Base-by-base conservation (phyloP, 2,888 invertebrate species). In the Macrophya alboannulata region DNA sequence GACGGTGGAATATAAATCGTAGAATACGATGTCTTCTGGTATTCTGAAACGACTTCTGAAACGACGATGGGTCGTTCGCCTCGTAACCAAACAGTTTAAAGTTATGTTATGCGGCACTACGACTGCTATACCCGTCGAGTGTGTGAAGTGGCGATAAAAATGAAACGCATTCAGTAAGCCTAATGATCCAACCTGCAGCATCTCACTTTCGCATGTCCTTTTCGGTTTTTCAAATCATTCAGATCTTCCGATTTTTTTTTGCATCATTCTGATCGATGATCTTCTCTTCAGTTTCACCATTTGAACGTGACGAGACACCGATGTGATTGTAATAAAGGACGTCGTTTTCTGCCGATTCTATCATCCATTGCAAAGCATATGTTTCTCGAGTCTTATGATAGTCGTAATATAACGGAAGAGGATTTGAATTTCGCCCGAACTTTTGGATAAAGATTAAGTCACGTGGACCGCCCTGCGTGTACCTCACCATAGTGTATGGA, bases 31-130 rank as follows among this genome's bases (percentile, higher is more conserved):
- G 51, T 51, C 51, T 77, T 17, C 4, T 31, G 12, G 17, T 77
- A 37, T 51, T 77, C 17, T 77, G 31, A 51, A 51, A 77, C 76
- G 48, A 77, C 72, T 72, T 72, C 40, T 45, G 45, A 72, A 72
- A 74, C 45, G 21, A 43, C 15, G 31, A 68, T 77, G 77, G 77
- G 31, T 51, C 51, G 77, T 77, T 31, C 77, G 77, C 21, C 9
- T 31, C 55, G 25, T 76, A 77, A 37, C 51, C 17, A 55, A 77
- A 77, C 31, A 77, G 77, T 72, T 77, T 37, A 77, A 55, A 3
- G 31, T 31, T 1, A 31, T 31, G 10, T 77, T 77, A 77, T 77
- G 15, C n/a, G 17, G 77, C 51, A 21, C n/a, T 55, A 17, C 55
- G 17, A 17, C n/a, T 12, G 4, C 1, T 55, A 8, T 77, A 72